Percentiles rank a stretch among this genome's conserved stretches.
These are phyloP conservation scores for Stylophora pistillata DNA, from an alignment of 64 coral and sea anemone species.

Conservation along the genomic window DNA sequence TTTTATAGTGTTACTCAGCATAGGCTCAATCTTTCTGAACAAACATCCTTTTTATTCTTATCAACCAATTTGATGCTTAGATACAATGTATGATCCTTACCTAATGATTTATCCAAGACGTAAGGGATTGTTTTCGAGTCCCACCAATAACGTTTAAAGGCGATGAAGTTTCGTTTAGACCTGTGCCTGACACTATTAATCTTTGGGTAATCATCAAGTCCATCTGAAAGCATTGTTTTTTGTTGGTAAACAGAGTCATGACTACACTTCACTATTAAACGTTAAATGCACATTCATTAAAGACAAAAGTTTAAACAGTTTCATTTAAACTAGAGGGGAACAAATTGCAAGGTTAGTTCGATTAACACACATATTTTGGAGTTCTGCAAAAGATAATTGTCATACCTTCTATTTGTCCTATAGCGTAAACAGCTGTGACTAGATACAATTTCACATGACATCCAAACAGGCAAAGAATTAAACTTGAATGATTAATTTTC, in stretches of 20 bases:
- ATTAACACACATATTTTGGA: too few species aligned
- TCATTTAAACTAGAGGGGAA: not conserved
- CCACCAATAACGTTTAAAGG: conserved; percentile 13
- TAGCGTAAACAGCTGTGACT: not conserved
- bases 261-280: not conserved
- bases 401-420: not conserved
- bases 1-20: too few species aligned
- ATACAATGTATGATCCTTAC: not conserved
- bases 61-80: not conserved
- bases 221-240: not conserved
- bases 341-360: too few species aligned
- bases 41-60: too few species aligned
- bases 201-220: not conserved
- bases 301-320: too few species aligned
- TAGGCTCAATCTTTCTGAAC: too few species aligned
- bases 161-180: conserved; percentile 18
- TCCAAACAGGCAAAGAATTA: not conserved
- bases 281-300: not conserved
- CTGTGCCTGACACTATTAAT: not conserved
- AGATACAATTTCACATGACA: not conserved
- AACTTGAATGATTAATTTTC: not conserved
- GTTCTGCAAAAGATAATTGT: too few species aligned
- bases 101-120: conserved; percentile 21
- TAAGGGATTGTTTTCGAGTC: not conserved
- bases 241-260: not conserved